These are phyloP conservation scores for Epizoanthus ramosus DNA, from an alignment of 92 coral and sea anemone genomes.

Conservation along the genomic window DNA sequence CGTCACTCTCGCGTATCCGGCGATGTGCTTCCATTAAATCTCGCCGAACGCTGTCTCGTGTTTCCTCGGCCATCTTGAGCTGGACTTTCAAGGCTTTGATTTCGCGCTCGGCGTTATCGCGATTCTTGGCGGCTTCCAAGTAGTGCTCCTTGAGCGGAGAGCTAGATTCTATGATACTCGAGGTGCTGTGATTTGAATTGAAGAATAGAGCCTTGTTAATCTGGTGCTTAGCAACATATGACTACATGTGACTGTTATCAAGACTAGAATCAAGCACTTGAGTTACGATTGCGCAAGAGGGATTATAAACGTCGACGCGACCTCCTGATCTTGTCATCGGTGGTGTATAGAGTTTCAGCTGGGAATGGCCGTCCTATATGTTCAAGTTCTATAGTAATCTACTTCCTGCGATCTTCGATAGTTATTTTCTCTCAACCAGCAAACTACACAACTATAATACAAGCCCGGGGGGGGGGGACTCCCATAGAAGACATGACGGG, in stretches of 20 bases:
- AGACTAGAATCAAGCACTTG: too few species aligned
- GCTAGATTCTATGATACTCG: neutral
- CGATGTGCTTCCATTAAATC: conserved; percentile 85
- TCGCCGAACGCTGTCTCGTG: conserved; percentile 76
- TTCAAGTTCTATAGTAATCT: too few species aligned
- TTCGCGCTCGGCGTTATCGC: conserved; percentile 77
- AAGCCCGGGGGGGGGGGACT: too few species aligned
- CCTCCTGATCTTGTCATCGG: too few species aligned
- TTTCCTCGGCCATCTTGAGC: conserved; percentile 86
- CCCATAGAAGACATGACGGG: too few species aligned
- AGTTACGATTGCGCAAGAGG: too few species aligned
- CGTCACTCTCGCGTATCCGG: conserved; percentile 77
- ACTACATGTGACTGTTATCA: too few species aligned
- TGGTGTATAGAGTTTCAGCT: too few species aligned
- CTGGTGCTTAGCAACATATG: neutral
- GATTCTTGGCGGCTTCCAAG: conserved; percentile 72
- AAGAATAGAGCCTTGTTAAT: neutral
- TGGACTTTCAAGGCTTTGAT: conserved; percentile 85
- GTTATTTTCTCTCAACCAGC: too few species aligned
- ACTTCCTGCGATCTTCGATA: too few species aligned
- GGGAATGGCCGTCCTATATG: conserved; percentile 3
- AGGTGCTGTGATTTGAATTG: conserved; percentile 17
- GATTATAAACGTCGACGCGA: too few species aligned
- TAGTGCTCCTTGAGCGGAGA: conserved; percentile 64
- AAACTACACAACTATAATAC: too few species aligned